Evolutionary conservation across 2,113 vertebrate genomes (phyloP), one percentile per base, ranked within the genome.

Genomic region (Melanerpes formicivorus): DNA sequence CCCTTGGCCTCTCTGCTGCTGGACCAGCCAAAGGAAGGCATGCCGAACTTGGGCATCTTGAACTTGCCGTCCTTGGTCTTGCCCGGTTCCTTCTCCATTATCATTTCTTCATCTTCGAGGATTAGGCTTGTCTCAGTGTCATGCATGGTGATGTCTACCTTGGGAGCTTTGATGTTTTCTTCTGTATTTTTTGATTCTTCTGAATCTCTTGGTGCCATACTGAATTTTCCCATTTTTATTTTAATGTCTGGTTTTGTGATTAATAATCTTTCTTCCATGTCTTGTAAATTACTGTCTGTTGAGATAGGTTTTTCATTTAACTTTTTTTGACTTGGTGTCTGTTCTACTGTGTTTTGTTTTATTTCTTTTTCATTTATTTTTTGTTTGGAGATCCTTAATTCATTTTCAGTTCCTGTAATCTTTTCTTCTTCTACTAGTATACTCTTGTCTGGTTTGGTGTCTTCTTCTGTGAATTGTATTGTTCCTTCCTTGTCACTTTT

Each of bases 261-360:
- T 40, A 40, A 40, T 5, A 2, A 3, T 5, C 83, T 21, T 40
- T 0, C 0, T 0, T 10, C 4, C 10, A 0, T 6, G 0, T 70
- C 4, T 14, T 10, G 2, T 0, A 1, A 4, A 0, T 8, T 0
- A 0, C 4, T 25, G 1, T 74, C 0, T 0, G 0, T 0, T 14
- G 0, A 0, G 0, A 2, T 1, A 0, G 0, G 0, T 19, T 46
- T 6, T 14, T 1, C 0, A 0, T 0, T 0, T 19, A 1, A 0
- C 3, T 0, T 9, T 23, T 67, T 66, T 0, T 3, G 1, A 3
- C 2, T 25, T 4, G 1, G 1, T 0, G 17, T 0, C 0, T 67
- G 1, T 0, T 0, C 0, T 19, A 15, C 5, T 1, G 0, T 0
- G 0, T 2, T 2, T 18, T 32, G 0, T 3, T 1, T 11, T 1